Evolutionary conservation across 2,113 vertebrate genomes (phyloP).

Genomic region (Mustelus asterias): DNA sequence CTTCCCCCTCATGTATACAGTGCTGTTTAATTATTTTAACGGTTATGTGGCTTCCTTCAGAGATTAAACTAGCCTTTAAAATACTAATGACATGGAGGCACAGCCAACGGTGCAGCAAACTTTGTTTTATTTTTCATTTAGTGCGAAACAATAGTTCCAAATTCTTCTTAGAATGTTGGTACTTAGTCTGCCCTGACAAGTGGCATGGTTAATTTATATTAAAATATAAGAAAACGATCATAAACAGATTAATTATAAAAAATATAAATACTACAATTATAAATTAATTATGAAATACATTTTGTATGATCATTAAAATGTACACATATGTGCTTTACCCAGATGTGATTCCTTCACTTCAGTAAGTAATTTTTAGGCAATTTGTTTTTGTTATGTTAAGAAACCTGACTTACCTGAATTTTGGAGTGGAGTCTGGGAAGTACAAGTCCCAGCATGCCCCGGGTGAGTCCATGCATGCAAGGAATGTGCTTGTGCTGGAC

Average conservation of each 20-base stretch:
- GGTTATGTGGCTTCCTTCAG: neutral
- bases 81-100: neutral
- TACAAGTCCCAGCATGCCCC: too few relatives aligned
- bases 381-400: too few relatives aligned
- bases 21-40: neutral
- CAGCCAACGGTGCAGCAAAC: neutral
- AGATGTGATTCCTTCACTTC: neutral
- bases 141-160: neutral
- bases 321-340: neutral
- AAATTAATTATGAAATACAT: too few relatives aligned
- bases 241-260: neutral
- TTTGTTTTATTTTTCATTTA: conserved; percentile 1
- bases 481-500: too few relatives aligned
- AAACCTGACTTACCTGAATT: too few relatives aligned
- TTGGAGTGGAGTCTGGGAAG: too few relatives aligned
- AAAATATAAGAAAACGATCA: neutral
- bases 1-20: neutral
- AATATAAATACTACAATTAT: neutral
- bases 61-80: neutral
- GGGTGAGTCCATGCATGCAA: too few relatives aligned
- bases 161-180: neutral
- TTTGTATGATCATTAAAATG: neutral
- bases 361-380: neutral
- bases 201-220: neutral
- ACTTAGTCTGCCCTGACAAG: neutral